Evolutionary conservation across 2,113 vertebrate species (phyloP).

Genomic region (Neotragus moschatus): DNA sequence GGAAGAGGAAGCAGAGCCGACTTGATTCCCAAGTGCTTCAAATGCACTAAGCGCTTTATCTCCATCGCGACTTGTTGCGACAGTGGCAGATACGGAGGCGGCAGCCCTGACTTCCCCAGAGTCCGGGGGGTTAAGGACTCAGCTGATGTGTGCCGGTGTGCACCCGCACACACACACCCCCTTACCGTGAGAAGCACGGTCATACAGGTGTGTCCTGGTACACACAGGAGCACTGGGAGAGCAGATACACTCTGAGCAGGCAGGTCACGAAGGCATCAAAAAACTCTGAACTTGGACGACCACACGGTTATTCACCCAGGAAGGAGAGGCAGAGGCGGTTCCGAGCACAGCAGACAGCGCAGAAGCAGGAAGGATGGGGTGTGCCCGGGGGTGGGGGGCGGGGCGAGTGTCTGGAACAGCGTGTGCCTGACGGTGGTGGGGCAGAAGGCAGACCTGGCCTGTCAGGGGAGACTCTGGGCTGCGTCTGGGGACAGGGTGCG

Average conservation of each 20-base stretch:
- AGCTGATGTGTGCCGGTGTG: fast-evolving
- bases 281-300: background rate
- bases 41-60: background rate
- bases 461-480: background rate
- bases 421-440: fast-evolving
- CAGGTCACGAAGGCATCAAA: background rate
- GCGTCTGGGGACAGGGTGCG: background rate
- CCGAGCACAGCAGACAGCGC: too few species aligned
- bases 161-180: fast-evolving
- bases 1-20: background rate
- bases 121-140: background rate
- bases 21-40: background rate
- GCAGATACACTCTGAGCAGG: background rate
- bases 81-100: background rate
- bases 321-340: background rate
- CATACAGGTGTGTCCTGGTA: background rate
- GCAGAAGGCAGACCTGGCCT: background rate
- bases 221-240: background rate
- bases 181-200: fast-evolving
- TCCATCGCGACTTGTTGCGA: fast-evolving
- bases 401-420: fast-evolving
- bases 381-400: background rate
- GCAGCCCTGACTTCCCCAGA: background rate
- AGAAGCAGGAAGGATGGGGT: fast-evolving
- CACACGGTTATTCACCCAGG: background rate